phyloP scores from a whole-genome alignment of 2,797 vertebrate genomes.

The Sebastes trivittatus region DNA sequence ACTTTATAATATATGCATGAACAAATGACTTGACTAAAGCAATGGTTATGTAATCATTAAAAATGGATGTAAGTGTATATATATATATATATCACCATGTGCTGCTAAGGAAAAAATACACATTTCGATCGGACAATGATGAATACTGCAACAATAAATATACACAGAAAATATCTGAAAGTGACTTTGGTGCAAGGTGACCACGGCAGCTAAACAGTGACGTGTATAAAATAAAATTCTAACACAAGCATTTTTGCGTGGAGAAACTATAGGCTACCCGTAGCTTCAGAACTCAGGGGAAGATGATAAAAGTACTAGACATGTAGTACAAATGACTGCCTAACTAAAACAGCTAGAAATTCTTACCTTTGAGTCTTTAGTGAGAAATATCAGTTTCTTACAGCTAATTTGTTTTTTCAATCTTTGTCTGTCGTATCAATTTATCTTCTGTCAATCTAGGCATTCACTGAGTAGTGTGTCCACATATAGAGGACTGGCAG shows the following conservation, averaged over 20 bases:
- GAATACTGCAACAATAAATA: neutral
- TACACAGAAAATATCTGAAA: neutral
- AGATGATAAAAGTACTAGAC: neutral
- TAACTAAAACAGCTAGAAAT: neutral
- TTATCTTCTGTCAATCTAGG: constrained; percentile 2
- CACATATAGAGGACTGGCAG: neutral
- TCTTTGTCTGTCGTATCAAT: neutral
- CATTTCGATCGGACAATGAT: neutral
- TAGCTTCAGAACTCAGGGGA: neutral
- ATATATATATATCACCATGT: neutral
- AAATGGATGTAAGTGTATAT: neutral
- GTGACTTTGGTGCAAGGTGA: neutral
- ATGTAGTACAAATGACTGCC: neutral
- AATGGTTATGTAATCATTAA: neutral
- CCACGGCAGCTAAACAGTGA: neutral
- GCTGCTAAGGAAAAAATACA: neutral
- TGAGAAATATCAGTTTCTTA: neutral
- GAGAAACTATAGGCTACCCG: neutral
- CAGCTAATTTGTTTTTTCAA: neutral
- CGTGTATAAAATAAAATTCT: neutral
- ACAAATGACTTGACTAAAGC: neutral
- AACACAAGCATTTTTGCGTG: neutral
- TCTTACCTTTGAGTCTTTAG: constrained; percentile 40
- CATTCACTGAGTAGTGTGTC: neutral
- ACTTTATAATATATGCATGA: neutral